A percentile compares a stretch with the other conserved stretches of the same genome.
Evolutionary conservation across 1,140 invertebrate genomes (phyloP).

Genomic region (Cepaea nemoralis): DNA sequence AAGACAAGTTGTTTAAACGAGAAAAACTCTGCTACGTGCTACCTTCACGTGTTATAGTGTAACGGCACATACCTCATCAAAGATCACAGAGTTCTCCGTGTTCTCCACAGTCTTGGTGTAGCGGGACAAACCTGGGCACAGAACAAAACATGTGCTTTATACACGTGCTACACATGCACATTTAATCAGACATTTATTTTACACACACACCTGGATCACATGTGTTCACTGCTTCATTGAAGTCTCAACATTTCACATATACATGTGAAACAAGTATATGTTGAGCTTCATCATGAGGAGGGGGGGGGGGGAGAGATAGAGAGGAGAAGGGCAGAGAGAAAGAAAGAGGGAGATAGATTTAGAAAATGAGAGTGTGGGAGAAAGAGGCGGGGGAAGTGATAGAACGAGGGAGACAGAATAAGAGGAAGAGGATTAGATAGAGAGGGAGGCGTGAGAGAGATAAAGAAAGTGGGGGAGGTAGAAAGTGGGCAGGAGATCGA

Average conservation of each 20-base stretch:
- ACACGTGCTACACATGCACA: background rate
- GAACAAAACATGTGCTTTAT: background rate
- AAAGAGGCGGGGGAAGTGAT: no score
- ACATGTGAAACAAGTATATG: background rate
- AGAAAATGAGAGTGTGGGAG: no score
- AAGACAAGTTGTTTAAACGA: background rate
- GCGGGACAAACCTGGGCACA: constrained; percentile 66
- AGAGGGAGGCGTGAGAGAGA: no score
- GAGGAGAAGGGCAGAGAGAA: no score
- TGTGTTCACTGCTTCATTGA: no score
- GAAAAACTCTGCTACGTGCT: background rate
- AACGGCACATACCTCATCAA: constrained; percentile 67
- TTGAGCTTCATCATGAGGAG: no score
- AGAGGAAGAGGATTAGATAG: no score
- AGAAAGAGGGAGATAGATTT: no score
- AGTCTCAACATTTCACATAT: background rate
- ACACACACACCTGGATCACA: background rate
- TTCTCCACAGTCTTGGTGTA: constrained; percentile 69
- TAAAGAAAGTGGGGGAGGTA: no score
- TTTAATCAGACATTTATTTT: background rate
- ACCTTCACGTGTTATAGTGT: background rate
- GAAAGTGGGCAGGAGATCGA: no score
- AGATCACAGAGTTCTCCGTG: constrained; percentile 63
- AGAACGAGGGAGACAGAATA: no score
- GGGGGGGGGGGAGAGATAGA: no score